Evolutionary conservation across 2,797 vertebrate genomes (phyloP).

Genomic region (Gallinago solitaria): DNA sequence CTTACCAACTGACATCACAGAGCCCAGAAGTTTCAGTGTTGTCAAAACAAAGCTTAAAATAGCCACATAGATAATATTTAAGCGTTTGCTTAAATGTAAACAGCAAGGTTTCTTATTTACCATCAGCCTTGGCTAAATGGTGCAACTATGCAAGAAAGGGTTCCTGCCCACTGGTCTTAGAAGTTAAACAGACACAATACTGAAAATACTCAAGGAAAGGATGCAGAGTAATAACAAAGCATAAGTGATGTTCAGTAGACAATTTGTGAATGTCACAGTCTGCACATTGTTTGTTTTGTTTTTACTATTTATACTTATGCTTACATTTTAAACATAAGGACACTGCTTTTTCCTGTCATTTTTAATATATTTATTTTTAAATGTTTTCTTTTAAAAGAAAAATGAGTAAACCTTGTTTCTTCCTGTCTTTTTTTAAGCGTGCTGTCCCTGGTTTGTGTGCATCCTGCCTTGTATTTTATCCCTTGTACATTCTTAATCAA

Average conservation of each 20-base stretch:
- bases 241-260: background rate
- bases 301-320: slow-evolving; percentile 64
- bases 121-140: background rate
- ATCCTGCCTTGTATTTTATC: slow-evolving; percentile 37
- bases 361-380: slow-evolving; percentile 55
- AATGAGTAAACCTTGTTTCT: slow-evolving; percentile 19
- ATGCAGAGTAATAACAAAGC: slow-evolving; percentile 31
- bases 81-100: background rate
- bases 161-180: background rate
- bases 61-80: background rate
- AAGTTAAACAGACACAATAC: slow-evolving; percentile 18
- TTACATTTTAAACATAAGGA: slow-evolving; percentile 41
- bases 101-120: background rate
- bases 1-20: background rate
- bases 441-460: background rate
- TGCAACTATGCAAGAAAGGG: background rate
- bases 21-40: background rate
- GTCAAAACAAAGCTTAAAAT: slow-evolving; percentile 47
- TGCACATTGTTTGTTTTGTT: slow-evolving; percentile 28
- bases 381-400: slow-evolving; percentile 42
- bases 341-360: slow-evolving; percentile 53
- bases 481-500: background rate
- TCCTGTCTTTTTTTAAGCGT: slow-evolving; percentile 8
- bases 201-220: slow-evolving; percentile 30
- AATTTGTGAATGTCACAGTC: background rate